Evolutionary conservation across 1,140 invertebrate species (phyloP).

Genomic region (Drosophila sechellia): DNA sequence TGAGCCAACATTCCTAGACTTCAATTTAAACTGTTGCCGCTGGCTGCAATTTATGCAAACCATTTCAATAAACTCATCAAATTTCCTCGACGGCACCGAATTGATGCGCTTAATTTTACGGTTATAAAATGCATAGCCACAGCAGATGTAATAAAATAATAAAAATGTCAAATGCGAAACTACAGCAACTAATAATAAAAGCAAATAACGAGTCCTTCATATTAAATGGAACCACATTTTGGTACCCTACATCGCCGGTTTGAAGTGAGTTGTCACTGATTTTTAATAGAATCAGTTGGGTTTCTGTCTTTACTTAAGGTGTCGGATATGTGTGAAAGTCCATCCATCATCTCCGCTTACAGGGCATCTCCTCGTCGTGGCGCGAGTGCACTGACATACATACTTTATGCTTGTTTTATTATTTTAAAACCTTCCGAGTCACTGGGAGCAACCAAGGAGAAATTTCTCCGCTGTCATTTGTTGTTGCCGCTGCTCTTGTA

Average conservation of each 20-base stretch:
- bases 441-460: slow-evolving; percentile 29
- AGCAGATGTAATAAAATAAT: slow-evolving; percentile 48
- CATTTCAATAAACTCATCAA: slow-evolving; percentile 69
- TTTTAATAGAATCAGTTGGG: too few species aligned
- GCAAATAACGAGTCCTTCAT: slow-evolving; percentile 41
- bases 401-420: slow-evolving; percentile 66
- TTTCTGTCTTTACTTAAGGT: slow-evolving; percentile 1
- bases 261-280: neutral
- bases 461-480: slow-evolving; percentile 47
- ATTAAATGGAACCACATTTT: slow-evolving; percentile 43
- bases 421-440: slow-evolving; percentile 68
- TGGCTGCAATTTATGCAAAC: slow-evolving; percentile 48
- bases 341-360: slow-evolving; percentile 12
- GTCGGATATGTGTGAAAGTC: neutral
- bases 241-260: slow-evolving; percentile 9
- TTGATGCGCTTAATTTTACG: slow-evolving; percentile 60
- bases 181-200: slow-evolving; percentile 58
- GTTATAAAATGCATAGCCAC: slow-evolving; percentile 39
- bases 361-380: slow-evolving; percentile 28
- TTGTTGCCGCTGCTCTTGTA: slow-evolving; percentile 21
- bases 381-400: neutral
- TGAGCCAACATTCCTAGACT: slow-evolving; percentile 19
- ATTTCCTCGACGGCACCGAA: slow-evolving; percentile 43
- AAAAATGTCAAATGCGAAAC: slow-evolving; percentile 53
- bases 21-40: slow-evolving; percentile 44